Percentiles rank a stretch among this genome's conserved stretches.
Evolutionary conservation across 2,797 vertebrate genomes (phyloP).

Genomic region (Mormyrops boulengeri): DNA sequence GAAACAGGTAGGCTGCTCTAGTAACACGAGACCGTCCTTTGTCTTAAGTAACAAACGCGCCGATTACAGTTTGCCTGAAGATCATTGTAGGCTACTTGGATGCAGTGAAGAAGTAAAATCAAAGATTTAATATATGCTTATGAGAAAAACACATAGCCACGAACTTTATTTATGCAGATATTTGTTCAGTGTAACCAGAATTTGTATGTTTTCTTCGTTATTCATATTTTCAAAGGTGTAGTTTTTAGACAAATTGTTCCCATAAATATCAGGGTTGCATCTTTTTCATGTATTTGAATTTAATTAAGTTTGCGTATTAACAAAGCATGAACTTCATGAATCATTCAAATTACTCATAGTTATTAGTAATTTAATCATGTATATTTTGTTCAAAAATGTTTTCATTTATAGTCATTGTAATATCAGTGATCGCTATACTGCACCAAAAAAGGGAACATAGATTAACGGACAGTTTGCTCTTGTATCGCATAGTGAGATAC

Average conservation of each 20-base stretch:
- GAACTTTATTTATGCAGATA: background rate
- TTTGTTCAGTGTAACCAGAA: background rate
- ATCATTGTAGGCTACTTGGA: background rate
- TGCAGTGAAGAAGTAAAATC: background rate
- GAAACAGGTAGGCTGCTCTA: background rate
- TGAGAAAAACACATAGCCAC: background rate
- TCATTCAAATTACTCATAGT: background rate
- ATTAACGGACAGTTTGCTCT: background rate
- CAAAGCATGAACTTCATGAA: background rate
- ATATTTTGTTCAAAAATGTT: background rate
- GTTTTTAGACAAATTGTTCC: background rate
- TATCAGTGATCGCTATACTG: background rate
- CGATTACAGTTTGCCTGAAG: background rate
- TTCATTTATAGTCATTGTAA: background rate
- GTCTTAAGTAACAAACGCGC: background rate
- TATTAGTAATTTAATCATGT: background rate
- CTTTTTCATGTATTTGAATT: background rate
- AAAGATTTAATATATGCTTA: background rate
- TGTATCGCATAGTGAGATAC: background rate
- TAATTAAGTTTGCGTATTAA: background rate
- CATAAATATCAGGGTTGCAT: background rate
- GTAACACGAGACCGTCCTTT: background rate
- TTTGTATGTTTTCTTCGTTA: background rate
- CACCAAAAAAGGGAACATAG: background rate
- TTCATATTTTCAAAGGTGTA: background rate